phyloP scores from a whole-genome alignment of 2,797 vertebrate genomes.

The Loris lydekkerianus region DNA sequence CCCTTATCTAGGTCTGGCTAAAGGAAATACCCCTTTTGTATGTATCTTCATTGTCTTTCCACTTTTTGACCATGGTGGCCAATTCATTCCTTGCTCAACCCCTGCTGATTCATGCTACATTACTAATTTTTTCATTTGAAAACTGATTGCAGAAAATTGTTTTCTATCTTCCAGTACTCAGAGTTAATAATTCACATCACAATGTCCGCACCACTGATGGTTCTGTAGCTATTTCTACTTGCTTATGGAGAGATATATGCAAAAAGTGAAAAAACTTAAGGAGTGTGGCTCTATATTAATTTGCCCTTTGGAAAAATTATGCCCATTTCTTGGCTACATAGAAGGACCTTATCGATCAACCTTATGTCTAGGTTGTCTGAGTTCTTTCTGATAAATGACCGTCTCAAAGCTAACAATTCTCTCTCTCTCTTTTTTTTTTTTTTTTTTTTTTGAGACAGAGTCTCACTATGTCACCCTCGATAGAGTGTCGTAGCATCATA shows the following conservation, averaged over 20 bases:
- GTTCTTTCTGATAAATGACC: constrained; percentile 59
- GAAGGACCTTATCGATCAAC: constrained; percentile 48
- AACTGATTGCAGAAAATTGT: constrained; percentile 18
- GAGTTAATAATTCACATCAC: constrained; percentile 39
- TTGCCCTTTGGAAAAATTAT: constrained; percentile 62
- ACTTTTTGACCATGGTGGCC: neutral
- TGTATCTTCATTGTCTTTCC: constrained; percentile 36
- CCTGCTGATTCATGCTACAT: neutral
- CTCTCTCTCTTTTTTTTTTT: no score
- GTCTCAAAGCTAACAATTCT: constrained; percentile 42
- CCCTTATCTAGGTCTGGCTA: constrained; percentile 17
- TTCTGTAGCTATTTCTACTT: constrained; percentile 58
- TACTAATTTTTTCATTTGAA: constrained; percentile 15
- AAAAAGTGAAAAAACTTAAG: constrained; percentile 62
- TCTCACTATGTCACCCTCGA: no score
- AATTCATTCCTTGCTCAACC: constrained; percentile 35
- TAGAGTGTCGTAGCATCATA: no score
- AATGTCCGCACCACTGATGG: neutral
- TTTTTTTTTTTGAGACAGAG: no score
- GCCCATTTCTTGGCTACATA: neutral
- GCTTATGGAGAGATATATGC: neutral
- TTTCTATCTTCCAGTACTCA: constrained; percentile 32
- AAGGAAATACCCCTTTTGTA: constrained; percentile 14
- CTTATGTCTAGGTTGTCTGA: neutral
- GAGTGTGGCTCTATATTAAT: neutral